A percentile compares a stretch with the other conserved stretches of the same genome.
Evolutionary conservation across 53 echinoderm and acorn worm genomes (phyloP).

Genomic region (Echinometra lucunter): DNA sequence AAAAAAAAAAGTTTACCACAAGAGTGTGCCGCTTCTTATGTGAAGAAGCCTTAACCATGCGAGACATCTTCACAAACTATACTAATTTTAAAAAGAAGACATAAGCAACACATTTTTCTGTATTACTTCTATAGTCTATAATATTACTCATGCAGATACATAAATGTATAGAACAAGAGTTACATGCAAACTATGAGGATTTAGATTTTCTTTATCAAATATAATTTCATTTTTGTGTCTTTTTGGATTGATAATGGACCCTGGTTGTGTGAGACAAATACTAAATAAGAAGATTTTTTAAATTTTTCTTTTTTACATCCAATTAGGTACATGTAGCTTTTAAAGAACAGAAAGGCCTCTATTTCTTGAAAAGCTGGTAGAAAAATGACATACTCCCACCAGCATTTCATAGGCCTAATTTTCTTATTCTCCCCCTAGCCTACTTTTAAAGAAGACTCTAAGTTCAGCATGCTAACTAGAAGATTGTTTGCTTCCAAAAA

Average conservation of each 20-base stretch:
- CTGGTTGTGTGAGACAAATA: neutral
- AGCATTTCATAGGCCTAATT: no score
- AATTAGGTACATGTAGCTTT: neutral
- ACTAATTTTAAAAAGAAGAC: neutral
- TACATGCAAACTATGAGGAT: neutral
- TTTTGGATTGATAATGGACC: neutral
- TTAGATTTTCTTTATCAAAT: neutral
- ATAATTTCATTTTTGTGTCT: neutral
- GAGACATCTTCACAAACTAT: no score
- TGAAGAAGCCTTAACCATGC: no score
- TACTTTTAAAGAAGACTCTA: no score
- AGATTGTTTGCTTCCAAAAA: neutral
- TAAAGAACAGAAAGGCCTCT: neutral
- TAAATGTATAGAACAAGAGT: neutral
- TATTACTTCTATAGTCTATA: neutral
- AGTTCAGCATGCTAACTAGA: no score
- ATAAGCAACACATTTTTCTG: neutral
- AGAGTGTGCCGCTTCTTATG: no score
- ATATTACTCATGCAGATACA: neutral
- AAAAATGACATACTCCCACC: neutral
- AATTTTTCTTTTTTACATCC: no score
- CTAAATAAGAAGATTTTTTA: neutral
- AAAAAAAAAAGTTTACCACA: no score
- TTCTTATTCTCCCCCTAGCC: no score
- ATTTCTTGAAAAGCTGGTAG: neutral